Evolutionary conservation across 2,888 invertebrate genomes (phyloP), one percentile per base, ranked within the genome.

Genomic region (Frankliniella fusca): DNA sequence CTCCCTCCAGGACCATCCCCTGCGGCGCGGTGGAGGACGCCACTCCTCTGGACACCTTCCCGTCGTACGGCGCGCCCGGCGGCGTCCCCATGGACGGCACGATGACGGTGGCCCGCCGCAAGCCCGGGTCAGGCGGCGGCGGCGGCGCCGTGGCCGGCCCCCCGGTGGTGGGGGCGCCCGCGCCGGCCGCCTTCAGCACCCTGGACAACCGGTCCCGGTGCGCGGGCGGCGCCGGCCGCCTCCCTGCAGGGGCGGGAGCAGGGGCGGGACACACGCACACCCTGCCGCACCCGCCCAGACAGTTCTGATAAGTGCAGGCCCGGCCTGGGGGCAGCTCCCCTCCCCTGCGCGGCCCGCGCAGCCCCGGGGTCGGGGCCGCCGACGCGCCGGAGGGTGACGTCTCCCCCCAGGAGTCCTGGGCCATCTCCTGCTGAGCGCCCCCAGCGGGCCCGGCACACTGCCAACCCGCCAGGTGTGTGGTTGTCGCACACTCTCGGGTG

Each of bases 331-430:
- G 70, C 23, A 76, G 70, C 70, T 27, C 8, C 12, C 70, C 70
- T 70, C 23, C 70, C 70, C 70, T 18, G 61, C 61, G 70, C 23
- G 27, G 70, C 23, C 27, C 70, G 61, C 61, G 70, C 23, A 76
- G 70, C 23, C 27, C 70, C 70, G 23, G 23, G 23, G 38, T 38
- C 9, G 27, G 23, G 27, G 70, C 23, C 27, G 9, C 70, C 70
- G 23, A 9, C 27, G 12, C 23, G n/a, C n/a, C n/a, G 70, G 70
- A 76, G 70, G 70, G 70, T 20, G 70, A 23, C 12, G 70, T 10
- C 70, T 76, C 27, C 70, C 70, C 70, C 70, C 70, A 76, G 70
- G 70, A 76, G 23, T 76, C 70, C 70, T 76, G 70, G 70, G 70
- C 70, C 70, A 76, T 76, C 9, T 76, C 70, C 70, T 76, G 70